phyloP scores from a whole-genome alignment of 2,888 invertebrate species.

The Strigamia transsilvanica region DNA sequence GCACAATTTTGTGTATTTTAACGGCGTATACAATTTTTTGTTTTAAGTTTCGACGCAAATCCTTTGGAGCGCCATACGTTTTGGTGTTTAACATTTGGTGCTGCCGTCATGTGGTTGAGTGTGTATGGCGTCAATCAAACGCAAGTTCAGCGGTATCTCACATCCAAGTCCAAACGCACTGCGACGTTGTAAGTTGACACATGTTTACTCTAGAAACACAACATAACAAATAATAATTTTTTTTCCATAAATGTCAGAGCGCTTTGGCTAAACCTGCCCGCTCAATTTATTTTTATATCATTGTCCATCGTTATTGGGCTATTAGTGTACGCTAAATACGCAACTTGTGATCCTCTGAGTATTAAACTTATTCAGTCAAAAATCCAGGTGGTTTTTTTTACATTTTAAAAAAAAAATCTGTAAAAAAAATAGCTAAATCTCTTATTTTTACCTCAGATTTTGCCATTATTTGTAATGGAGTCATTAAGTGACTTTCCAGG shows the following conservation, averaged over 20 bases:
- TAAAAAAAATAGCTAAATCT: too few species aligned
- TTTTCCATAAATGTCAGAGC: neutral
- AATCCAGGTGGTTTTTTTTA: neutral
- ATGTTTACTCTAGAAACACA: neutral
- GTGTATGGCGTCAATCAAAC: conserved; percentile 32
- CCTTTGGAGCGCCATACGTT: conserved; percentile 28
- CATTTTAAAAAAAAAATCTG: too few species aligned
- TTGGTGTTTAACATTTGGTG: neutral
- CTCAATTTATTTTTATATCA: neutral
- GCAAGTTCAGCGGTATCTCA: conserved; percentile 27
- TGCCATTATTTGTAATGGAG: conserved; percentile 89
- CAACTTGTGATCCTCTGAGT: neutral
- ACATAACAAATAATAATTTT: neutral
- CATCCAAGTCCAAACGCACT: neutral
- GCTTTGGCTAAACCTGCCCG: neutral
- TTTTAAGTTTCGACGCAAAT: conserved; percentile 12
- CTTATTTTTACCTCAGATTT: conserved; percentile 73
- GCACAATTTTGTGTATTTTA: too few species aligned
- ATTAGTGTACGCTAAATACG: neutral
- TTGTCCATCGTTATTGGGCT: neutral
- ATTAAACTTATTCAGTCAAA: neutral
- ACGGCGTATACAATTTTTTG: too few species aligned
- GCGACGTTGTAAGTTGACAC: neutral
- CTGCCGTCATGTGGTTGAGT: neutral
- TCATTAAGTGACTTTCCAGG: conserved; percentile 79